Evolutionary conservation across 2,888 invertebrate species (phyloP).

Genomic region (Agrilus cyanescens): DNA sequence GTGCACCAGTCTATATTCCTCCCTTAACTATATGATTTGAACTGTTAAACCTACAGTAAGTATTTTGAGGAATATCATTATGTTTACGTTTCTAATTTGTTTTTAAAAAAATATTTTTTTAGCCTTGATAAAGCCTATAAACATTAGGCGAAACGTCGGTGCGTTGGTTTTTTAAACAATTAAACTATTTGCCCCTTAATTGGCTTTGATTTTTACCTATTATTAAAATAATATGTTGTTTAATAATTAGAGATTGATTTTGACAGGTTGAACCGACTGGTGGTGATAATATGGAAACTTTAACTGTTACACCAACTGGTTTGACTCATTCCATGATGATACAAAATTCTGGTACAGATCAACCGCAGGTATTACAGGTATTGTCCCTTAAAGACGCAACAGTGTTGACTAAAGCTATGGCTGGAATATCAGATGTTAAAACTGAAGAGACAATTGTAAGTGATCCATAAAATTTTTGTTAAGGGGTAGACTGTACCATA

Average conservation of each 20-base stretch:
- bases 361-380: conserved; percentile 72
- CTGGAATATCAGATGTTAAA: conserved; percentile 56
- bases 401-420: conserved; percentile 71
- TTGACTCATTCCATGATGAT: conserved; percentile 72
- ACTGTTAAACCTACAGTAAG: too few species aligned
- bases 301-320: conserved; percentile 61
- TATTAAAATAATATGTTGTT: conserved; percentile 3
- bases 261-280: conserved; percentile 62
- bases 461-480: conserved; percentile 28
- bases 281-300: conserved; percentile 59
- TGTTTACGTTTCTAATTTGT: too few species aligned
- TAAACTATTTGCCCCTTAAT: too few species aligned
- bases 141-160: too few species aligned
- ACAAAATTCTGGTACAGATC: conserved; percentile 54
- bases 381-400: conserved; percentile 77
- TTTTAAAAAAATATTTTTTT: too few species aligned
- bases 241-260: conserved; percentile 8
- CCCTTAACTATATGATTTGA: too few species aligned
- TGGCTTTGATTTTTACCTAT: too few species aligned
- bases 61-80: too few species aligned
- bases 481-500: neutral
- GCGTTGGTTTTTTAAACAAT: too few species aligned
- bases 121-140: too few species aligned
- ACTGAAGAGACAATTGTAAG: conserved; percentile 51
- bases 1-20: too few species aligned